These are phyloP conservation scores for Leptogaster cylindrica DNA, from an alignment of 2,888 invertebrate species.

Conservation along the genomic window DNA sequence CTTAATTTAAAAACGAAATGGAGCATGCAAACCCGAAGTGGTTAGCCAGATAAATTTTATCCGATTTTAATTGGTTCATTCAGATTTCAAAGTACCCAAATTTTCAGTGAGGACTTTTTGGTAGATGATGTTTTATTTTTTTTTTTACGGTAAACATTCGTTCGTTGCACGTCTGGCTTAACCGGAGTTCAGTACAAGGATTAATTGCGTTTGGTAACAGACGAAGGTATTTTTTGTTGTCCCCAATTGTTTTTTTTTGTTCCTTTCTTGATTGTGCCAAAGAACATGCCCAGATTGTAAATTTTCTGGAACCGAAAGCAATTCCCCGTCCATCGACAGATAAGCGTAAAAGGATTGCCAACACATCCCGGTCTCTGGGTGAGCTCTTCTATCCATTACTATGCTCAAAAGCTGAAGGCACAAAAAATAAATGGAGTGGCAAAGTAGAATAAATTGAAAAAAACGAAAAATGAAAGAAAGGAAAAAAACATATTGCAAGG, in stretches of 20 bases:
- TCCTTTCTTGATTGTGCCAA: conserved; percentile 39
- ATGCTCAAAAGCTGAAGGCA: conserved; percentile 18
- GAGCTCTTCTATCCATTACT: conserved; percentile 22
- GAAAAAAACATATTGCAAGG: conserved; percentile 24
- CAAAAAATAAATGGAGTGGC: conserved; percentile 45
- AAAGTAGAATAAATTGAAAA: conserved; percentile 43
- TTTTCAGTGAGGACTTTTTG: not conserved
- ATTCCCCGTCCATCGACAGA: conserved; percentile 43
- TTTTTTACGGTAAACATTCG: too few relatives aligned
- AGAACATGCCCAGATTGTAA: conserved; percentile 44
- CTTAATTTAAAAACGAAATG: not conserved
- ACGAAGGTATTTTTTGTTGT: conserved; percentile 18
- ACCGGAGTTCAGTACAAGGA: conserved; percentile 33
- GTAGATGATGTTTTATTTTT: not conserved
- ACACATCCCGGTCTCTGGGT: conserved; percentile 17
- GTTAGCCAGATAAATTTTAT: conserved; percentile 4
- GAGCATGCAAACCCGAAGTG: not conserved
- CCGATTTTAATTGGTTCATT: conserved; percentile 23
- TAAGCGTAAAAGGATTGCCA: conserved; percentile 45
- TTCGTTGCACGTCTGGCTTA: conserved; percentile 1
- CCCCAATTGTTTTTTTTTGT: not conserved
- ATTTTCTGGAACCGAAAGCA: conserved; percentile 45
- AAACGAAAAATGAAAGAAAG: not conserved
- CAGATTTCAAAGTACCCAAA: conserved; percentile 6
- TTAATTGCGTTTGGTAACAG: conserved; percentile 43